Evolutionary conservation across 2,888 invertebrate species (phyloP).

Genomic region (Melanotus villosus): DNA sequence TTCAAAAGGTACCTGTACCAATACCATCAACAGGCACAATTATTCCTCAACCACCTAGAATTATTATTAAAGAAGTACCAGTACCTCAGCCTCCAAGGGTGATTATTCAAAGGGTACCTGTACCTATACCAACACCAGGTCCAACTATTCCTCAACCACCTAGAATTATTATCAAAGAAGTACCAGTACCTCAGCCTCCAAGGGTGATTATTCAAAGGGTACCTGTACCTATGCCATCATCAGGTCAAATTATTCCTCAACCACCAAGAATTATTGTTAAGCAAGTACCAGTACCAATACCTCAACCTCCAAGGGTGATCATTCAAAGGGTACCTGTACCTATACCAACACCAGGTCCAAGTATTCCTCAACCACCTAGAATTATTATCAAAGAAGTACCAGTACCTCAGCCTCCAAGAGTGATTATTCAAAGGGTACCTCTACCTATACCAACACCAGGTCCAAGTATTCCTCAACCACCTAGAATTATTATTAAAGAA

Average conservation of each 20-base stretch:
- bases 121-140: no score
- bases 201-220: slow-evolving; percentile 4
- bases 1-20: slow-evolving; percentile 15
- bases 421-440: background rate
- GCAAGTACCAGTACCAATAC: background rate
- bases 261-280: slow-evolving; percentile 4
- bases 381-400: slow-evolving; percentile 25
- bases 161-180: slow-evolving; percentile 16
- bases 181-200: slow-evolving; percentile 3
- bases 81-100: slow-evolving; percentile 7
- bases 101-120: slow-evolving; percentile 27
- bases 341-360: background rate
- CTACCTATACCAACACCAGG: background rate
- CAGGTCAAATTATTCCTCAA: background rate
- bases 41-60: slow-evolving; percentile 10
- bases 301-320: background rate
- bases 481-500: slow-evolving; percentile 19
- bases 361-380: slow-evolving; percentile 10
- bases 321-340: background rate
- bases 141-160: background rate
- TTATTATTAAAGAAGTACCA: slow-evolving; percentile 10
- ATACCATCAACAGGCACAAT: background rate
- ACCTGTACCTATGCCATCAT: slow-evolving; percentile 1
- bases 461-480: background rate
- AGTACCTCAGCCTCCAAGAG: background rate